Evolutionary conservation across 2,888 invertebrate genomes (phyloP).

Genomic region (Andrena haemorrhoa): DNA sequence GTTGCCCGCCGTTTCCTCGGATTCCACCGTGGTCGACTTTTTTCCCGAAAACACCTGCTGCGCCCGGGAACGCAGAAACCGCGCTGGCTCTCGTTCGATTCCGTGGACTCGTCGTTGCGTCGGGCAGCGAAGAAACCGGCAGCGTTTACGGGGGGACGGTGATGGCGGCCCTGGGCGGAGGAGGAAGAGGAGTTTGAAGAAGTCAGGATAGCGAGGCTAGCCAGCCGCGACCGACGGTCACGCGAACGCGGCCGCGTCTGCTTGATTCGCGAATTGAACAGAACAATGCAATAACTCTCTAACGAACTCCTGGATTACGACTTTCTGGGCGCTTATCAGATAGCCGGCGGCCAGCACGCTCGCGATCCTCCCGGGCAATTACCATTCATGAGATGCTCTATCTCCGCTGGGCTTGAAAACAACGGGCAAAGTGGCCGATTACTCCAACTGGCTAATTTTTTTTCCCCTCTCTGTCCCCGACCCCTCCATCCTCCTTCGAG

Average conservation of each 20-base stretch:
- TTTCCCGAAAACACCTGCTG: conserved; percentile 34
- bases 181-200: conserved; percentile 64
- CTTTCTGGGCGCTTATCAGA: conserved; percentile 59
- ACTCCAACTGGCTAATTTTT: conserved; percentile 52
- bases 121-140: too few species aligned
- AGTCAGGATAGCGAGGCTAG: conserved; percentile 73
- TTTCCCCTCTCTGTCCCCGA: too few species aligned
- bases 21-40: conserved; percentile 22
- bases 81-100: too few species aligned
- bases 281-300: conserved; percentile 63
- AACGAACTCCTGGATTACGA: conserved; percentile 58
- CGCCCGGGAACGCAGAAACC: conserved; percentile 10
- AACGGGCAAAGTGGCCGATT: conserved; percentile 58
- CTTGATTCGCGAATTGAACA: conserved; percentile 54
- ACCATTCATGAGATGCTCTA: conserved; percentile 62
- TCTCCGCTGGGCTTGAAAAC: conserved; percentile 54
- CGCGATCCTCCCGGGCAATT: conserved; percentile 52
- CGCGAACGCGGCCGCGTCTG: conserved; percentile 76
- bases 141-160: conserved; percentile 4
- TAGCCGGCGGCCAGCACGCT: conserved; percentile 40
- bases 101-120: too few species aligned
- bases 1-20: conserved; percentile 26
- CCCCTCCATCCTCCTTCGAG: too few species aligned
- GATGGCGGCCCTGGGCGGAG: conserved; percentile 48
- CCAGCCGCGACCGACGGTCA: conserved; percentile 81